Base-by-base conservation (phyloP, 2,113 vertebrate species). In the Neodon shergylaensis region DNA sequence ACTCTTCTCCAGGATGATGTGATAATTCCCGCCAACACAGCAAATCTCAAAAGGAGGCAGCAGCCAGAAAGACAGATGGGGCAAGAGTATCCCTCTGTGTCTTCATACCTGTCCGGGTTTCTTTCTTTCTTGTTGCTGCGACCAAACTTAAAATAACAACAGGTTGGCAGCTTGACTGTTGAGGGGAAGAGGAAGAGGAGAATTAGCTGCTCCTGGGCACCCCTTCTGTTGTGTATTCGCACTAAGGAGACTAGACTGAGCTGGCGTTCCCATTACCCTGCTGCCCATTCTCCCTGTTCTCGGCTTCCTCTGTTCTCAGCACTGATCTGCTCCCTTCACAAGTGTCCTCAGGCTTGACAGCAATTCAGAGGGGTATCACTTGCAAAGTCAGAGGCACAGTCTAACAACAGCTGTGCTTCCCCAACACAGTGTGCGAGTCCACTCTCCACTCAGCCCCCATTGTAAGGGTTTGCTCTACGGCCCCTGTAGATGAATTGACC, bases 321-420 rank as follows among this genome's bases (percentile, higher is more conserved):
- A 42, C 61, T 44, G 61, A 90, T 96, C 95, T 39, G 72, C 44
- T 91, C 84, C 74, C 90, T 83, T 66, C 78, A 84, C 86, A 94
- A 70, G 44, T 76, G 83, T 96, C 94, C 88, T 95, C 54, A 88
- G 66, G 94, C 88, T 92, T 97, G 96, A 97, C 90, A 96, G 94
- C 92, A 92, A 42, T 66, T 66, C 63, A 70, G 54, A 92, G 94
- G 92, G 73, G 95, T 92, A 91, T 92, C 85, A 54, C 92, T 90
- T 92, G 82, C 84, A 88, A 95, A 88, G 73, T 88, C 93, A 16
- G 33, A 97, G 85, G 42, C 86, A 86, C 90, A 85, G 92, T 70
- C 81, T 85, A 85, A 94, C 82, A 93, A 86, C 85, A 61, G 63
- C 95, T 68, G 12, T 72, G 61, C 78, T 92, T 74, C 61, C 77